These are phyloP conservation scores for Poecile montanus DNA, from an alignment of 2,797 vertebrate species.

Conservation along the genomic window DNA sequence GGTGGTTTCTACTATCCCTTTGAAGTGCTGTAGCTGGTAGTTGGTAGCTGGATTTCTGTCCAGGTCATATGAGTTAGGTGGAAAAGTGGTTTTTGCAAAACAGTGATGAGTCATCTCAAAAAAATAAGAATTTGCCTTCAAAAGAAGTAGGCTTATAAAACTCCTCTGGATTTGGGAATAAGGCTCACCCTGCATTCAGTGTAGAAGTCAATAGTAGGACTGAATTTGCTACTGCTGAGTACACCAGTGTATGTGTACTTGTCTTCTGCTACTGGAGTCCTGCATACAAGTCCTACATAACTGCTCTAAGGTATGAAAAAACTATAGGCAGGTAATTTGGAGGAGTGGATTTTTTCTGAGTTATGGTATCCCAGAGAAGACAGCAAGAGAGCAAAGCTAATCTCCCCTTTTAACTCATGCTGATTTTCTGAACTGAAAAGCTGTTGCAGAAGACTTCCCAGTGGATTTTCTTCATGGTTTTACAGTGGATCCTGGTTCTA, in stretches of 20 bases:
- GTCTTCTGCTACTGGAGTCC: not conserved
- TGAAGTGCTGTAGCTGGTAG: not conserved
- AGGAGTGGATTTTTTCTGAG: not conserved
- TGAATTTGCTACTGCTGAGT: not conserved
- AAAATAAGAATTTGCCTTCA: not conserved
- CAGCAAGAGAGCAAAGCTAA: not conserved
- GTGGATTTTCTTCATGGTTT: not conserved
- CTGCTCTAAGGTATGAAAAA: not conserved
- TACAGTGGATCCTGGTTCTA: not conserved
- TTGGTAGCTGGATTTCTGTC: not conserved
- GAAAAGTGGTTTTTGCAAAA: not conserved
- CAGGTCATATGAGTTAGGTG: not conserved
- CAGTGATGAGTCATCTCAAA: not conserved
- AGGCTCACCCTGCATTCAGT: not conserved
- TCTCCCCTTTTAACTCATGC: not conserved
- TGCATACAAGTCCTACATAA: not conserved
- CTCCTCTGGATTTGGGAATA: not conserved
- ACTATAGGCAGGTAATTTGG: not conserved
- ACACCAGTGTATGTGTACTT: not conserved
- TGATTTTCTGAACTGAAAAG: not conserved
- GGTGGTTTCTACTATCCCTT: not conserved
- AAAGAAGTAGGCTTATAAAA: not conserved
- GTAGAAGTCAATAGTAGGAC: not conserved
- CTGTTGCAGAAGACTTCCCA: not conserved
- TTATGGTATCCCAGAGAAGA: not conserved